Conservation (phyloP, 2,797 vertebrate species). For the Fringilla coelebs region DNA sequence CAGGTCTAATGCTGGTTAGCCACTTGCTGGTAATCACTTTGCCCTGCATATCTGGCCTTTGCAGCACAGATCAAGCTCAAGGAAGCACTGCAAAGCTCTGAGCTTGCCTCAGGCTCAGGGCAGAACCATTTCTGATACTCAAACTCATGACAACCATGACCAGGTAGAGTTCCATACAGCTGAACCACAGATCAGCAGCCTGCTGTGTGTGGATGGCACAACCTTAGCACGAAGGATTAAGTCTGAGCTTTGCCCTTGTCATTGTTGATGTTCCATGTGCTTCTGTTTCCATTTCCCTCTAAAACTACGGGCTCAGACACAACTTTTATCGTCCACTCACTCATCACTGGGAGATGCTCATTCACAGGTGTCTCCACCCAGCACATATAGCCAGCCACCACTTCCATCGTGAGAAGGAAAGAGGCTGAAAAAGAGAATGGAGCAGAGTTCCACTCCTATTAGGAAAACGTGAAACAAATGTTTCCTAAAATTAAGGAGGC, state of each 20-base stretch:
- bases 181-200: not conserved
- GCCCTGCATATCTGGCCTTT: not conserved
- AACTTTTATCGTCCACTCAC: not conserved
- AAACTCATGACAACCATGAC: not conserved
- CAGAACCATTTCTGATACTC: not conserved
- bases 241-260: not conserved
- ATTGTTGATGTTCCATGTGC: not conserved
- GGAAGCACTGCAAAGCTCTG: not conserved
- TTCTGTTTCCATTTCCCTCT: not conserved
- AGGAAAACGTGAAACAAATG: not conserved
- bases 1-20: not conserved
- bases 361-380: not conserved
- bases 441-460: not conserved
- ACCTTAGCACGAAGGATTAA: not conserved
- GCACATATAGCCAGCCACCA: not conserved
- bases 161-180: fast-evolving
- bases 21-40: not conserved
- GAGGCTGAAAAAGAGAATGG: not conserved
- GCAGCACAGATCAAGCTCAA: not conserved
- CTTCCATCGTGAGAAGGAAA: not conserved
- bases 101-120: not conserved
- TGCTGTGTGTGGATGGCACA: not conserved
- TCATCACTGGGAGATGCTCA: not conserved
- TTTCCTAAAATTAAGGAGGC: not conserved
- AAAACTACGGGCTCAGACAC: not conserved